Evolutionary conservation across 2,888 invertebrate genomes (phyloP).

Genomic region (Atethmia centrago): DNA sequence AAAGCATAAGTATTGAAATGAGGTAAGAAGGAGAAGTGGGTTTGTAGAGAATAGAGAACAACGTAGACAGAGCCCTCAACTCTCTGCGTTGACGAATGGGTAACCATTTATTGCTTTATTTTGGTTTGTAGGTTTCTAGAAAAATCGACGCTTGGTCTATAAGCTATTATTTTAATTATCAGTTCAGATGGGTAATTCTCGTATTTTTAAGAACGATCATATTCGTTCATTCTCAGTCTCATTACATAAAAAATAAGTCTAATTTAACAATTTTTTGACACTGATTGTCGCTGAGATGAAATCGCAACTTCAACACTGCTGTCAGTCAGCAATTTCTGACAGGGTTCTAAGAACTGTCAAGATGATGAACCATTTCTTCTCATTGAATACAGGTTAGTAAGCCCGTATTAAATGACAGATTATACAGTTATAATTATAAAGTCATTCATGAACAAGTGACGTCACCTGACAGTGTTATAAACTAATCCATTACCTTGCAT

Average conservation of each 20-base stretch:
- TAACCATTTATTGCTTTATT: too few relatives aligned
- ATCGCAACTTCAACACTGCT: too few relatives aligned
- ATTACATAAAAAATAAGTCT: too few relatives aligned
- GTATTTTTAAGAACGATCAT: background rate
- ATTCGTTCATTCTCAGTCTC: background rate
- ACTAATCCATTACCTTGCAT: conserved; percentile 29
- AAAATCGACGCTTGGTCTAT: background rate
- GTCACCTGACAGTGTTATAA: conserved; percentile 17
- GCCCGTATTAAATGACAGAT: background rate
- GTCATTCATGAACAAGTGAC: conserved; percentile 13
- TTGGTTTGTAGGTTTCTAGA: background rate
- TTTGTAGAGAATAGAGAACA: too few relatives aligned
- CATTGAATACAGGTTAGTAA: background rate
- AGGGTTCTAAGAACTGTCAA: background rate
- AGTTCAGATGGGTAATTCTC: too few relatives aligned
- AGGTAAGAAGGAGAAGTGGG: too few relatives aligned
- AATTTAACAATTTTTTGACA: too few relatives aligned
- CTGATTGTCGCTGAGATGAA: too few relatives aligned
- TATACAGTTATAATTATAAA: background rate
- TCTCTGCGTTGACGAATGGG: too few relatives aligned
- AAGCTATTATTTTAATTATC: background rate
- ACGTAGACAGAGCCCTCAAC: too few relatives aligned
- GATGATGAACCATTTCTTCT: background rate
- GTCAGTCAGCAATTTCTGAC: background rate
- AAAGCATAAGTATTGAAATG: too few relatives aligned